Evolutionary conservation across 2,113 vertebrate genomes (phyloP).

Genomic region (Lamprotornis superbus): DNA sequence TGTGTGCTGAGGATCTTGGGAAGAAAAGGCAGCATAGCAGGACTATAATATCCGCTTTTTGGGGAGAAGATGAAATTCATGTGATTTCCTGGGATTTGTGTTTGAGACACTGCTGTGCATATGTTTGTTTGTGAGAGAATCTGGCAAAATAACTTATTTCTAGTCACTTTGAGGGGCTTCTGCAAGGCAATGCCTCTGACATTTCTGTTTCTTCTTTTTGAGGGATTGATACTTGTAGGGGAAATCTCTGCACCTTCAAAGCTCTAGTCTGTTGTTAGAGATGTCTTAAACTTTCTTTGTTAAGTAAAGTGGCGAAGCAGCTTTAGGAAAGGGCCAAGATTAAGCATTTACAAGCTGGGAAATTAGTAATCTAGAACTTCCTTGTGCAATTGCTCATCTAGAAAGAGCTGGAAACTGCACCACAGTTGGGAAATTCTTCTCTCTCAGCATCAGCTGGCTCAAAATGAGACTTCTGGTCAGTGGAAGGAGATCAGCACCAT

Average conservation of each 20-base stretch:
- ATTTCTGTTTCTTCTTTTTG: neutral
- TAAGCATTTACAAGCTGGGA: neutral
- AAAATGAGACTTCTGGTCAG: neutral
- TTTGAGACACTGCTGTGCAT: neutral
- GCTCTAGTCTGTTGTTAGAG: neutral
- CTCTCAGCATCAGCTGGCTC: neutral
- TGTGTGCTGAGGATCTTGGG: neutral
- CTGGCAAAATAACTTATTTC: neutral
- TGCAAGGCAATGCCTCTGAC: neutral
- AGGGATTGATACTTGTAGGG: neutral
- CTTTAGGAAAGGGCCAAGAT: neutral
- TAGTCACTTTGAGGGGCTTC: neutral
- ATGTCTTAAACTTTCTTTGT: neutral
- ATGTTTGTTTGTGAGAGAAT: neutral
- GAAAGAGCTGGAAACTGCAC: neutral
- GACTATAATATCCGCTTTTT: neutral
- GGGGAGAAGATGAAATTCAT: neutral
- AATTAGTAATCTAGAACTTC: neutral
- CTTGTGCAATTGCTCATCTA: neutral
- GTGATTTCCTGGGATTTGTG: neutral
- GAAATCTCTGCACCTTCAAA: neutral
- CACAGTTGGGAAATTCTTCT: neutral
- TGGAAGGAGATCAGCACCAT: rapidly evolving
- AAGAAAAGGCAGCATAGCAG: neutral
- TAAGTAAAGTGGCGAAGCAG: neutral